These are phyloP conservation scores for Oceanodroma tethys DNA, from an alignment of 2,113 vertebrate species.

Conservation along the genomic window DNA sequence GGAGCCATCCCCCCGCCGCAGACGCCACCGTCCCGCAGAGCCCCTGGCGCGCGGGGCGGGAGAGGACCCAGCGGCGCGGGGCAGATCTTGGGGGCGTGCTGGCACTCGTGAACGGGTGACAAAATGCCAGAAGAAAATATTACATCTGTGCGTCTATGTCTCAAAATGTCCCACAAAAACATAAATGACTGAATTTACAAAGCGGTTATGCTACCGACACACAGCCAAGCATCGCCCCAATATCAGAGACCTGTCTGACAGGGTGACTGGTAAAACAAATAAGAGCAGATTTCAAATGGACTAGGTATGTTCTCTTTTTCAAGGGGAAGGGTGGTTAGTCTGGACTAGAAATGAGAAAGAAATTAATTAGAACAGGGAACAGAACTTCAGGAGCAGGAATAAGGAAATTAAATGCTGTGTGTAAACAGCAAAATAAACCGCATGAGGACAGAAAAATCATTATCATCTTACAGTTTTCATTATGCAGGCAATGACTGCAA, in stretches of 20 bases:
- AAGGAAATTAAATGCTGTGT: neutral
- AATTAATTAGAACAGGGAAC: neutral
- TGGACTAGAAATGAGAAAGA: neutral
- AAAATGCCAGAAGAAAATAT: neutral
- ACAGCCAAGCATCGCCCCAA: accelerated
- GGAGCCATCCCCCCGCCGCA: accelerated
- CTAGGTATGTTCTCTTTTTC: neutral
- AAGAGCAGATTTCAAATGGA: neutral
- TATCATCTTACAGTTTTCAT: neutral
- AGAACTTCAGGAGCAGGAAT: neutral
- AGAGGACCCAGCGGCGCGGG: too few relatives aligned
- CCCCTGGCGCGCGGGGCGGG: accelerated
- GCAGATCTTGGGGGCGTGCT: neutral
- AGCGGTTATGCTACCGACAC: neutral
- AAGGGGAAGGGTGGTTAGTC: neutral
- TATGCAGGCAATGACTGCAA: neutral
- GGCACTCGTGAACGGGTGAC: accelerated
- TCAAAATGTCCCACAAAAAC: neutral
- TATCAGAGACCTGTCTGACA: accelerated
- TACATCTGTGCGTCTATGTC: neutral
- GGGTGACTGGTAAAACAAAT: neutral
- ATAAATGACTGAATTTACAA: too few relatives aligned
- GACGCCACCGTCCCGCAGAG: neutral
- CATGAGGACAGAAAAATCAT: neutral
- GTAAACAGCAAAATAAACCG: neutral